Percentiles rank a stretch among this genome's conserved stretches.
phyloP scores from a whole-genome alignment of 1,140 invertebrate species.

The Dinoponera quadriceps region DNA sequence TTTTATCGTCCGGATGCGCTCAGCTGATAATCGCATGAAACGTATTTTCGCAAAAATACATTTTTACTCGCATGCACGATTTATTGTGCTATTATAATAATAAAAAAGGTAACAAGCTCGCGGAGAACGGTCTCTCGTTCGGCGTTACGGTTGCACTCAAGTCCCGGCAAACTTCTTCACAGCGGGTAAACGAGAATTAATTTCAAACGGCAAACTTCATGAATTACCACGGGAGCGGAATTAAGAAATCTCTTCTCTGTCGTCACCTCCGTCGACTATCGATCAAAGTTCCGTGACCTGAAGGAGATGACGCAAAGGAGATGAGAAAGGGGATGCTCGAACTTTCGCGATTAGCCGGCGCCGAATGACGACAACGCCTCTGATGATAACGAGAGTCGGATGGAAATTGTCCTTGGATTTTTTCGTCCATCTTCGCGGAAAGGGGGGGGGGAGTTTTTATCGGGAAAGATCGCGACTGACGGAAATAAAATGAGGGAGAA shows the following conservation, averaged over 20 bases:
- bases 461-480: not conserved
- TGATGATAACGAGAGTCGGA: conserved; percentile 10
- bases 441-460: not conserved
- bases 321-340: not conserved
- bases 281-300: conserved; percentile 23
- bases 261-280: not conserved
- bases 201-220: conserved; percentile 11
- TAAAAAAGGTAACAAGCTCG: too few relatives aligned
- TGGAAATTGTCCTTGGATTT: not conserved
- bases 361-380: not conserved
- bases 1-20: not conserved
- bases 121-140: not conserved
- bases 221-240: conserved; percentile 8
- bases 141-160: not conserved
- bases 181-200: not conserved
- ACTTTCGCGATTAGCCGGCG: conserved; percentile 30
- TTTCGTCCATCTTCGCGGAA: not conserved
- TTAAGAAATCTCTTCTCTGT: conserved; percentile 30
- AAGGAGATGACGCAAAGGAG: not conserved
- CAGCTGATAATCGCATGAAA: too few relatives aligned
- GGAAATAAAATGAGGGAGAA: conserved; percentile 19
- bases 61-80: too few relatives aligned
- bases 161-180: not conserved
- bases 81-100: too few relatives aligned
- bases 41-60: too few relatives aligned